Base-by-base conservation (phyloP, 2,888 invertebrate genomes). In the Chrysotoxum bicinctum region DNA sequence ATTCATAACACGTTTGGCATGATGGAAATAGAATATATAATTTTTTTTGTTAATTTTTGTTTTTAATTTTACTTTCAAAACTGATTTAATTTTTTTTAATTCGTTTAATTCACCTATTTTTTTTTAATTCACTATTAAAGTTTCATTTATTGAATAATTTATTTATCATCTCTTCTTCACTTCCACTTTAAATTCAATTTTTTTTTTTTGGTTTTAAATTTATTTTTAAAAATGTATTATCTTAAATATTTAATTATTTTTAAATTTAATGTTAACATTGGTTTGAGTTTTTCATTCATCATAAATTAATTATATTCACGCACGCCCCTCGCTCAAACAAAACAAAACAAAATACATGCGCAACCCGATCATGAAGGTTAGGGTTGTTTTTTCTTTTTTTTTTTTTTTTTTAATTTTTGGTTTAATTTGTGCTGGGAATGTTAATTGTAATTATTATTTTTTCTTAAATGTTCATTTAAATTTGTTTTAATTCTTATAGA, bases 221-320 rank as follows among this genome's bases (percentile, higher is more conserved):
- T 87, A 81, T 72, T 78, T 87, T 88, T 88, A 88, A 88, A 88
- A 88, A 88, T 87, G 84, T 85, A 77, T 87, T 87, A 87, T 80
- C 80, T 83, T 87, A 83, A 87, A 83, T 87, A 80, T 80, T 87
- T 83, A 83, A 73, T 87, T 79, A 87, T 87, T 85, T 77, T 87
- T 83, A 87, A 83, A 82, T 87, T 87, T 87, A 87, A 87, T 87
- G 87, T 87, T 87, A 87, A 87, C 87, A 87, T 87, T 87, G 76
- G 87, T 87, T 87, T 87, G 83, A 85, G 81, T 80, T 87, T 64
- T 78, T 84, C 79, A 87, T 84, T 87, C 75, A 83, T 82, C 68
- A 78, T 78, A 70, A 70, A 79, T 68, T 62, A 70, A 79, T 72
- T 16, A 40, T 60, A 45, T 80, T 80, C 76, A 79, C 69, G 73